phyloP scores from a whole-genome alignment of 2,113 vertebrate species.

The Saguinus midas region DNA sequence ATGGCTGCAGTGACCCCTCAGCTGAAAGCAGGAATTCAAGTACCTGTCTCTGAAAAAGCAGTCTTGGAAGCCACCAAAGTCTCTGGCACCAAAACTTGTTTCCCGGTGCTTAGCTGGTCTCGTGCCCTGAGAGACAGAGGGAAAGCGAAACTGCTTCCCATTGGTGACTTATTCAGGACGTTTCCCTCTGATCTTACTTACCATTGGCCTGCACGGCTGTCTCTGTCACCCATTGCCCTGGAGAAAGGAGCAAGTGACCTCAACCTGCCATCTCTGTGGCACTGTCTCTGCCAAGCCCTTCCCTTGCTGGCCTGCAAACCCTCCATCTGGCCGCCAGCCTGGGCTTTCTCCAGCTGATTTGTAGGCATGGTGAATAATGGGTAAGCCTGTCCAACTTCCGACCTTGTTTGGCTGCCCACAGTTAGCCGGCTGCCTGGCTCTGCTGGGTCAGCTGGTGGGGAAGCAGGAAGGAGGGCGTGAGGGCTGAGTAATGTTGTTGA shows the following conservation, averaged over 20 bases:
- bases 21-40: not conserved
- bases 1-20: not conserved
- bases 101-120: conserved; percentile 27
- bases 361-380: not conserved
- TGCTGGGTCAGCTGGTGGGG: not conserved
- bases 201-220: conserved; percentile 50
- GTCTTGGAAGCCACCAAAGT: not conserved
- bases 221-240: conserved; percentile 17
- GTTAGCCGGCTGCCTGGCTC: not conserved
- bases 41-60: conserved; percentile 59
- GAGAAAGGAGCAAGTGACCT: conserved; percentile 45
- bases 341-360: not conserved
- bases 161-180: conserved; percentile 53
- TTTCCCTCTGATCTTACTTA: conserved; percentile 3
- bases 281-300: not conserved
- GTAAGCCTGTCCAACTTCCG: not conserved
- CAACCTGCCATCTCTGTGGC: not conserved
- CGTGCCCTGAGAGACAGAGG: not conserved
- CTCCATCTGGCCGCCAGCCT: not conserved
- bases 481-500: not conserved
- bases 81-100: conserved; percentile 62
- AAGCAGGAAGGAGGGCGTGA: rapidly evolving
- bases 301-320: not conserved
- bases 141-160: conserved; percentile 62
- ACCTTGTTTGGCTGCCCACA: not conserved